A percentile compares a stretch with the other conserved stretches of the same genome.
Conservation (phyloP, 2,888 invertebrate species). For the Lymantria monacha region DNA sequence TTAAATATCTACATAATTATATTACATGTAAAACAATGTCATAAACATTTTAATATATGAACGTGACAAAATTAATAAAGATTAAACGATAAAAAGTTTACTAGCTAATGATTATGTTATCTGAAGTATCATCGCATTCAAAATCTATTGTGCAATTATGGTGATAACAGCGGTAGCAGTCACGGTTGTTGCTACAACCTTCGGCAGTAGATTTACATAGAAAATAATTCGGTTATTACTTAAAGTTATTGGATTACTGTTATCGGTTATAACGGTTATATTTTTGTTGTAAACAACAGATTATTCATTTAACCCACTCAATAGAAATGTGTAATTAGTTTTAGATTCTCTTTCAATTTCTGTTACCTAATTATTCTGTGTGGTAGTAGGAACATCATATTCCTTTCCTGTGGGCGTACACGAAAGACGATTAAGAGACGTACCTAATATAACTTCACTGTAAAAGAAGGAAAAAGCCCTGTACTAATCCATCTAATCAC, state of each 20-base stretch:
- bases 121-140: slow-evolving; percentile 41
- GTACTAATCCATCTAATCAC: too few species aligned
- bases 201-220: slow-evolving; percentile 24
- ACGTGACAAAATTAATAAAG: slow-evolving; percentile 36
- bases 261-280: neutral
- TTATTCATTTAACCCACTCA: too few species aligned
- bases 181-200: slow-evolving; percentile 53
- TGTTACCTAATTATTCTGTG: too few species aligned
- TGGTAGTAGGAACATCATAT: too few species aligned
- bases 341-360: too few species aligned
- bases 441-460: too few species aligned
- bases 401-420: too few species aligned
- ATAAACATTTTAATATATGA: slow-evolving; percentile 13
- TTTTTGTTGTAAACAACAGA: neutral
- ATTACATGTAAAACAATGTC: slow-evolving; percentile 8
- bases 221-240: slow-evolving; percentile 5
- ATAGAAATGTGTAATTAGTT: too few species aligned
- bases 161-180: slow-evolving; percentile 47
- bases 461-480: too few species aligned
- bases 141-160: slow-evolving; percentile 53
- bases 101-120: slow-evolving; percentile 51
- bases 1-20: neutral
- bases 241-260: neutral
- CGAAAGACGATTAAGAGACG: too few species aligned
- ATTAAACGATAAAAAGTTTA: slow-evolving; percentile 43